These are phyloP conservation scores for Acestrorhynchus altus DNA, from an alignment of 2,797 vertebrate species.

Conservation along the genomic window DNA sequence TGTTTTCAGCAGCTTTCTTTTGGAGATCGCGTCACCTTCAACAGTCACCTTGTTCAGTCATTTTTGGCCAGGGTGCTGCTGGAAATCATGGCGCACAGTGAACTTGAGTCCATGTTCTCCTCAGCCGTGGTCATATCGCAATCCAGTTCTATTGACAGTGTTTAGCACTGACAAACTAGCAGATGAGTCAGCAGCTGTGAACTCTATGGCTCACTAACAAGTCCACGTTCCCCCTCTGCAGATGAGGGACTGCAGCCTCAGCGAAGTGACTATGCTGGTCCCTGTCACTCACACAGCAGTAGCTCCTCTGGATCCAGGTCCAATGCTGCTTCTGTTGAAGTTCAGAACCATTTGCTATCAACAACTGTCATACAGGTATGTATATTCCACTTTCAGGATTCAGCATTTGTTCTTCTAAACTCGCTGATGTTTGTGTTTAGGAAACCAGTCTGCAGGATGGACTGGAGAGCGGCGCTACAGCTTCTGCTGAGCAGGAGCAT, in stretches of 20 bases:
- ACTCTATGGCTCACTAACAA: too few species aligned
- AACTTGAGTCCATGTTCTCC: too few species aligned
- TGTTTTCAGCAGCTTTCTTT: too few species aligned
- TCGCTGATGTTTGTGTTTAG: constrained; percentile 45
- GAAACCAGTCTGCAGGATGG: constrained; percentile 43
- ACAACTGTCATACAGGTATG: constrained; percentile 19
- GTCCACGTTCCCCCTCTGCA: too few species aligned
- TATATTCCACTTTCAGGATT: background rate
- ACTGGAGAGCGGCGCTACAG: constrained; percentile 53
- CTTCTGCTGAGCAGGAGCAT: constrained; percentile 47
- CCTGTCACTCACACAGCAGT: background rate
- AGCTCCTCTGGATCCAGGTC: background rate
- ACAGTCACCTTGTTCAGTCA: too few species aligned
- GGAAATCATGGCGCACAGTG: too few species aligned
- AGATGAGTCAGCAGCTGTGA: too few species aligned
- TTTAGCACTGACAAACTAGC: too few species aligned
- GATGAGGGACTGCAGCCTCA: background rate
- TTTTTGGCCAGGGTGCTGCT: too few species aligned
- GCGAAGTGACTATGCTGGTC: background rate
- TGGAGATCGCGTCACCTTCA: too few species aligned
- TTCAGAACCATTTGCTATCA: background rate
- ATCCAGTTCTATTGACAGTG: too few species aligned
- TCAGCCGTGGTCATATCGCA: too few species aligned
- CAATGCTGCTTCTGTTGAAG: constrained; percentile 26
- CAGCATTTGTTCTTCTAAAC: background rate